phyloP scores from a whole-genome alignment of 1,140 invertebrate species.

The Drosophila eugracilis region DNA sequence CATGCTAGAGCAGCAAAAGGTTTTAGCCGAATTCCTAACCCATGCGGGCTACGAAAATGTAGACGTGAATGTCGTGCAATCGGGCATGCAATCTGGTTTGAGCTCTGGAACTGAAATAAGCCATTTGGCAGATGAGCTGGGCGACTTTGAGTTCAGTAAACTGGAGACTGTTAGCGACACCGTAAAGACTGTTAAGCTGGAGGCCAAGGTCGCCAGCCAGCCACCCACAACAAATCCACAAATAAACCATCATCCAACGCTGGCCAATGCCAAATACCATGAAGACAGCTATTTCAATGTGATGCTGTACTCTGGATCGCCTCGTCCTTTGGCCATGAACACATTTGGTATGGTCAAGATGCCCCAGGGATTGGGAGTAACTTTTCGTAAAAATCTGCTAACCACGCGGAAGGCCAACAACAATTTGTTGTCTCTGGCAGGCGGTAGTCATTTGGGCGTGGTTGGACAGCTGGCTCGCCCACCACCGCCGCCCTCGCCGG shows the following conservation, averaged over 20 bases:
- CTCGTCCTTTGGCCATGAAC: constrained; percentile 75
- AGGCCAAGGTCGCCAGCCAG: constrained; percentile 53
- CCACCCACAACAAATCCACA: constrained; percentile 38
- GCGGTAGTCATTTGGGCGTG: constrained; percentile 55
- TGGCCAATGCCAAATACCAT: constrained; percentile 68
- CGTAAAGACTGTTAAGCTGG: constrained; percentile 78
- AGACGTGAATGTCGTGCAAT: constrained; percentile 62
- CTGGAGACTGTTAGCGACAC: constrained; percentile 75
- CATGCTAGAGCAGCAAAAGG: constrained; percentile 78
- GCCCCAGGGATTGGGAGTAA: constrained; percentile 72
- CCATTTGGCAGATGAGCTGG: constrained; percentile 57
- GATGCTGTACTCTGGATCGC: constrained; percentile 71
- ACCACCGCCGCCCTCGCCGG: constrained; percentile 42
- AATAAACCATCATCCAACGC: constrained; percentile 51
- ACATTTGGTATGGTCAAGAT: constrained; percentile 76
- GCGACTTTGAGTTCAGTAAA: constrained; percentile 72
- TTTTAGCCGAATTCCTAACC: constrained; percentile 73
- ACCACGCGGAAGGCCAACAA: constrained; percentile 76
- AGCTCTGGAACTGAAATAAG: constrained; percentile 15
- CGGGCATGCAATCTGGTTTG: constrained; percentile 2
- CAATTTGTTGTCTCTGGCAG: constrained; percentile 59
- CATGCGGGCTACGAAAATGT: constrained; percentile 73
- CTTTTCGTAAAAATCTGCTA: constrained; percentile 72
- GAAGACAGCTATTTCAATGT: constrained; percentile 76
- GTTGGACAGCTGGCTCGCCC: constrained; percentile 63